Evolutionary conservation across 1,140 invertebrate species (phyloP).

Genomic region (Drosophila subobscura): DNA sequence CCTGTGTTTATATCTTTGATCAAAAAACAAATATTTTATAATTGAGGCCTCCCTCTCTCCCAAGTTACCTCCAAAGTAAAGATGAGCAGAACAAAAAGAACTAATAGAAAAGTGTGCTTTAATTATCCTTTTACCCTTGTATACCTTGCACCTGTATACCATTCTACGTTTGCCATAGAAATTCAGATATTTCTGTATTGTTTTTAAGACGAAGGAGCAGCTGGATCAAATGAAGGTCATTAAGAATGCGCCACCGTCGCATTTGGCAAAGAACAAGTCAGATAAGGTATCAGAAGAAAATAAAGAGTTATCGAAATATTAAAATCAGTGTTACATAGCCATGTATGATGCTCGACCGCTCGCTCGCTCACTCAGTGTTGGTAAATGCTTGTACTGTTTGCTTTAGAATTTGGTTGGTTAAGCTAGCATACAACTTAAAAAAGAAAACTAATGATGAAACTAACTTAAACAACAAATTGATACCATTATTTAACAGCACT

Average conservation of each 20-base stretch:
- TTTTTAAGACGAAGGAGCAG: conserved; percentile 85
- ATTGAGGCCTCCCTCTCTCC: conserved; percentile 31
- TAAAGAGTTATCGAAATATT: background rate
- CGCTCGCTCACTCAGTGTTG: conserved; percentile 59
- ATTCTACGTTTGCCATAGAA: background rate
- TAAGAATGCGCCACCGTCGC: conserved; percentile 91
- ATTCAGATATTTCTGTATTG: conserved; percentile 32
- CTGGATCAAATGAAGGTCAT: conserved; percentile 90
- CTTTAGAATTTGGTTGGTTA: conserved; percentile 24
- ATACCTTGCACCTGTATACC: background rate
- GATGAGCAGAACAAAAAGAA: conserved; percentile 10
- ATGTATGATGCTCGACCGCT: conserved; percentile 37
- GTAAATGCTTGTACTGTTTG: conserved; percentile 56
- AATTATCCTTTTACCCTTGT: background rate
- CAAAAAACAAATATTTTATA: conserved; percentile 51
- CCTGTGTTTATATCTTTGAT: conserved; percentile 45
- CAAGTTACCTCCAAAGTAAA: conserved; percentile 1
- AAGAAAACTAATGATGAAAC: conserved; percentile 25
- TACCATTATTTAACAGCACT: conserved; percentile 69
- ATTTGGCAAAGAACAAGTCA: conserved; percentile 92
- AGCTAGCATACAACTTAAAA: conserved; percentile 28
- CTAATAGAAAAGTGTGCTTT: conserved; percentile 26
- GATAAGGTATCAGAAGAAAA: conserved; percentile 89
- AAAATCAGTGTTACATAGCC: conserved; percentile 32
- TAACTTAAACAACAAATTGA: conserved; percentile 53